Percentiles rank a stretch among this genome's conserved stretches.
phyloP scores from a whole-genome alignment of 2,888 invertebrate genomes.

The Laspeyria flexula region DNA sequence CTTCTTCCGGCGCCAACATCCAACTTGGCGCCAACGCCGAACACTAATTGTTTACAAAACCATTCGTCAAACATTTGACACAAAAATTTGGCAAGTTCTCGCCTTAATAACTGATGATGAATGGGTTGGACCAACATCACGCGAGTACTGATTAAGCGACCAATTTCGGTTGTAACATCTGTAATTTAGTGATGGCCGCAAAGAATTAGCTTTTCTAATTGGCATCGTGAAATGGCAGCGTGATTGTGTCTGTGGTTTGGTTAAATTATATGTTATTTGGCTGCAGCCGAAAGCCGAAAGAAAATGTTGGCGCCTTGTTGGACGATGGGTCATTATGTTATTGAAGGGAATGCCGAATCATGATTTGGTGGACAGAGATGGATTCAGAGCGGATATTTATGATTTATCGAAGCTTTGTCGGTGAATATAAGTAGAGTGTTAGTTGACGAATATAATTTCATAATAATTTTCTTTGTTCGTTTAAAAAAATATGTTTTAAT shows the following conservation, averaged over 20 bases:
- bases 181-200: constrained; percentile 52
- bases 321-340: constrained; percentile 69
- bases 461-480: neutral
- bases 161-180: constrained; percentile 43
- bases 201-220: constrained; percentile 51
- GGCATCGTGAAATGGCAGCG: constrained; percentile 55
- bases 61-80: constrained; percentile 62
- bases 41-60: constrained; percentile 36
- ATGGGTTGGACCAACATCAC: constrained; percentile 49
- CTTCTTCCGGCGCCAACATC: constrained; percentile 42
- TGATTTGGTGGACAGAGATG: constrained; percentile 56
- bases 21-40: constrained; percentile 52
- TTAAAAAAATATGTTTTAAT: neutral
- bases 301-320: constrained; percentile 81
- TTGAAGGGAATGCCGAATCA: constrained; percentile 67
- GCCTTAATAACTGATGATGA: constrained; percentile 50
- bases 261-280: constrained; percentile 79
- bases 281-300: constrained; percentile 60
- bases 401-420: constrained; percentile 24
- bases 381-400: constrained; percentile 38
- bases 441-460: constrained; percentile 14
- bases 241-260: constrained; percentile 65
- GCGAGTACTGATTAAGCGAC: constrained; percentile 48
- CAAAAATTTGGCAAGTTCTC: constrained; percentile 63
- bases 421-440: constrained; percentile 18